Evolutionary conservation across 1,140 invertebrate species (phyloP), one percentile per base, ranked within the genome.

Genomic region (Papilio aristodemus): DNA sequence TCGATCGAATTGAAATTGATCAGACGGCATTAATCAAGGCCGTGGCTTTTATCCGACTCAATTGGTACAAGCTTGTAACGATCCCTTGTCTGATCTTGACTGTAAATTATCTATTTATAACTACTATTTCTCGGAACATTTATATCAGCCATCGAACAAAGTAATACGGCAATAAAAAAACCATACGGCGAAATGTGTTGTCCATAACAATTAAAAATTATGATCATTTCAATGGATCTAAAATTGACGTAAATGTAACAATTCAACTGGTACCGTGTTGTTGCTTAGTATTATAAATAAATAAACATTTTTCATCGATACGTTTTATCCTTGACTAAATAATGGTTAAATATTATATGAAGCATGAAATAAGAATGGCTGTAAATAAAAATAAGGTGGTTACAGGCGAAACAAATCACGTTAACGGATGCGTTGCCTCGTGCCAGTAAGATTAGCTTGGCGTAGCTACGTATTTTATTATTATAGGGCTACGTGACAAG

Each of bases 31-130:
- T 13, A 19, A 54, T 4, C 46, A 54, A 54, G 46, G 46, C 46
- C 19, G 46, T 54, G 7, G 43, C 13, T 10, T 6, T 46, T 46
- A 46, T 19, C 43, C 14, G 43, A 19, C 19, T 54, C 46, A 22
- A 54, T 54, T 54, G 46, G 11, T 22, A 22, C 46, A 22, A 9
- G 19, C 46, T 54, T 7, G 41, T 43, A 17, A 22, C 19, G 22
- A 19, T 11, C 10, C 46, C 46, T 8, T 25, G 19, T 54, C 46
- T 54, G 17, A 9, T 54, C 46, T 54, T 54, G 46, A 54, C 9
- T 54, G 46, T 5, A 54, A 54, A 54, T 54, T 54, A 54, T 22
- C 46, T 54, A 54, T 54, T 54, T 54, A 54, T 54, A 54, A 54
- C 19, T 6, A 25, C 10, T 25, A 22, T 32, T 32, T 32, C 46